phyloP scores from a whole-genome alignment of 2,113 vertebrate species.

The Rana temporaria region DNA sequence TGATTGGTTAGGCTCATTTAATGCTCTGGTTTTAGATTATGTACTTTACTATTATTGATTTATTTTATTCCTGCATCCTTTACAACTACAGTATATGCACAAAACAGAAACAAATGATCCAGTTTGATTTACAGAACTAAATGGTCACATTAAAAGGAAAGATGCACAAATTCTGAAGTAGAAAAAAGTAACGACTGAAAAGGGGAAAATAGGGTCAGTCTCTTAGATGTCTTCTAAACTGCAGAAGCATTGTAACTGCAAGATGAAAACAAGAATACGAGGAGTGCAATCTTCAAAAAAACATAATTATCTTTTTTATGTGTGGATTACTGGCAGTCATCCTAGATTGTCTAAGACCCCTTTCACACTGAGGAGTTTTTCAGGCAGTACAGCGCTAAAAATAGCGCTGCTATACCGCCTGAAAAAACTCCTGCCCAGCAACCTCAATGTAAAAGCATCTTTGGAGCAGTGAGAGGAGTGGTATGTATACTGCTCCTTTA shows the following conservation, averaged over 20 bases:
- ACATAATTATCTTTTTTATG: neutral
- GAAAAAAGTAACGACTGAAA: neutral
- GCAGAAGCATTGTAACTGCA: constrained; percentile 5
- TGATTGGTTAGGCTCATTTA: constrained; percentile 14
- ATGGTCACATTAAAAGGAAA: constrained; percentile 13
- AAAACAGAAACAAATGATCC: constrained; percentile 18
- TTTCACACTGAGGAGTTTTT: no score
- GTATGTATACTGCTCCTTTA: no score
- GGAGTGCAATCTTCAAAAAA: neutral
- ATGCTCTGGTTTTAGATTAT: neutral
- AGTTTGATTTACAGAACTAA: constrained; percentile 32
- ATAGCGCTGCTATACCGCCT: no score
- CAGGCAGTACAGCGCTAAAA: no score
- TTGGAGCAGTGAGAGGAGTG: no score
- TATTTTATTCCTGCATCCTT: neutral
- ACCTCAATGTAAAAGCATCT: no score
- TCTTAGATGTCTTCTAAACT: constrained; percentile 19
- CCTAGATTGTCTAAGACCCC: no score
- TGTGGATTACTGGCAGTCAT: neutral
- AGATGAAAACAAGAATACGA: constrained; percentile 21
- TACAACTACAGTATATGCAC: neutral
- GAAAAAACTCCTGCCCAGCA: no score
- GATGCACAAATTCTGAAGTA: constrained; percentile 12
- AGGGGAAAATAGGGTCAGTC: constrained; percentile 23
- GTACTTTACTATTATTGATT: constrained; percentile 8